These are phyloP conservation scores for Aeoliscus strigatus DNA, from an alignment of 2,797 vertebrate species.

Conservation along the genomic window DNA sequence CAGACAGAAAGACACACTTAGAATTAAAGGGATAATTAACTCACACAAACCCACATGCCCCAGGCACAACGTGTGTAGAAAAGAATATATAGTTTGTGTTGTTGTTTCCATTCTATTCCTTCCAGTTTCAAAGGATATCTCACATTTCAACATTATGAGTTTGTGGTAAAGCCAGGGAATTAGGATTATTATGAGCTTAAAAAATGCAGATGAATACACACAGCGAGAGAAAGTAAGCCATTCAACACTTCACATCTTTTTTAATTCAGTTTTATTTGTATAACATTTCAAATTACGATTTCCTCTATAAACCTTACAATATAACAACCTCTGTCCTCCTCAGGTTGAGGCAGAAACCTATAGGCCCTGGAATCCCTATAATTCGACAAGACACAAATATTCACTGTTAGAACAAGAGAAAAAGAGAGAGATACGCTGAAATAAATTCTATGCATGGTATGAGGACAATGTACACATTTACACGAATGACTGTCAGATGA, in stretches of 20 bases:
- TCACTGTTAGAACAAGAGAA: slow-evolving; percentile 1
- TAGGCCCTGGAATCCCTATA: too few species aligned
- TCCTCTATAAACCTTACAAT: too few species aligned
- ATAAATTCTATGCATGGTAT: slow-evolving; percentile 25
- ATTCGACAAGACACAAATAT: too few species aligned
- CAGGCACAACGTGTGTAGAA: neutral
- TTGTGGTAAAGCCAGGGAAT: neutral
- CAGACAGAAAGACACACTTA: slow-evolving; percentile 8
- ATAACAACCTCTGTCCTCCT: too few species aligned
- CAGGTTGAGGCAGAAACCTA: too few species aligned
- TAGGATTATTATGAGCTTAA: neutral
- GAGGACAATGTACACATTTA: slow-evolving; percentile 26
- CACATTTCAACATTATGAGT: slow-evolving; percentile 5
- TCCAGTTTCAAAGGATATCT: neutral
- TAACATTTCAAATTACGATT: too few species aligned
- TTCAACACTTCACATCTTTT: too few species aligned
- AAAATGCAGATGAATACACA: slow-evolving; percentile 2
- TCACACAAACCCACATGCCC: slow-evolving; percentile 3
- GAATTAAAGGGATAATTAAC: slow-evolving; percentile 10
- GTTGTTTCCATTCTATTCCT: too few species aligned
- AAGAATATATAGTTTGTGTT: neutral
- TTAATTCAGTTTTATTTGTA: too few species aligned
- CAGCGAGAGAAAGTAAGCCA: too few species aligned
- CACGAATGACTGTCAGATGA: slow-evolving; percentile 40
- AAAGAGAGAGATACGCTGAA: slow-evolving; percentile 1